These are phyloP conservation scores for Drosophila subobscura DNA, from an alignment of 1,140 invertebrate genomes.

Conservation along the genomic window DNA sequence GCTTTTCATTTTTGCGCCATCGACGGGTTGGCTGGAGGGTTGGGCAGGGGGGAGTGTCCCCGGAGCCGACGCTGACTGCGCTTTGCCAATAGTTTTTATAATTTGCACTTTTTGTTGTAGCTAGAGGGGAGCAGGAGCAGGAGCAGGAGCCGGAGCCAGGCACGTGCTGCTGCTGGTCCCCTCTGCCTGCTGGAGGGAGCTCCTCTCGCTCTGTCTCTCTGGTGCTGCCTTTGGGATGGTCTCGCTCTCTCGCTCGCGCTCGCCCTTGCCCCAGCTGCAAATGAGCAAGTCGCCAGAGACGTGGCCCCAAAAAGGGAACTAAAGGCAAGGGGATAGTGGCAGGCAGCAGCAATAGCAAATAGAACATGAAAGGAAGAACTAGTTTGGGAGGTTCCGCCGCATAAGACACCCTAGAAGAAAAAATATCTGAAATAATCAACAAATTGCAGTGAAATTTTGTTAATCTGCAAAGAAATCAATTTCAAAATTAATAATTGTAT, in stretches of 20 bases:
- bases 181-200: not conserved
- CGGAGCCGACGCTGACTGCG: constrained; percentile 64
- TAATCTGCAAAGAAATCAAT: too few relatives aligned
- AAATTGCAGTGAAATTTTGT: too few relatives aligned
- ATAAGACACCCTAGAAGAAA: not conserved
- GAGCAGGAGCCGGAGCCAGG: not conserved
- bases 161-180: constrained; percentile 12
- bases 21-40: constrained; percentile 24
- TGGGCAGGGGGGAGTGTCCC: constrained; percentile 29
- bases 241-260: constrained; percentile 4
- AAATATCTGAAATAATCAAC: too few relatives aligned
- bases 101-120: constrained; percentile 62
- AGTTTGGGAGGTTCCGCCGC: not conserved
- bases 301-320: constrained; percentile 35
- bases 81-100: constrained; percentile 80
- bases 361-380: constrained; percentile 25
- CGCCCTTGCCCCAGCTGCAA: constrained; percentile 62
- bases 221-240: too few relatives aligned
- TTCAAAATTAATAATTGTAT: too few relatives aligned
- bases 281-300: constrained; percentile 68
- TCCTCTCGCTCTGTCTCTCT: too few relatives aligned
- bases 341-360: constrained; percentile 53
- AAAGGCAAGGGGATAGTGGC: not conserved
- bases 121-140: too few relatives aligned
- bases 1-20: constrained; percentile 48